Evolutionary conservation across 1,140 invertebrate species (phyloP).

Genomic region (Micrasema minimum): DNA sequence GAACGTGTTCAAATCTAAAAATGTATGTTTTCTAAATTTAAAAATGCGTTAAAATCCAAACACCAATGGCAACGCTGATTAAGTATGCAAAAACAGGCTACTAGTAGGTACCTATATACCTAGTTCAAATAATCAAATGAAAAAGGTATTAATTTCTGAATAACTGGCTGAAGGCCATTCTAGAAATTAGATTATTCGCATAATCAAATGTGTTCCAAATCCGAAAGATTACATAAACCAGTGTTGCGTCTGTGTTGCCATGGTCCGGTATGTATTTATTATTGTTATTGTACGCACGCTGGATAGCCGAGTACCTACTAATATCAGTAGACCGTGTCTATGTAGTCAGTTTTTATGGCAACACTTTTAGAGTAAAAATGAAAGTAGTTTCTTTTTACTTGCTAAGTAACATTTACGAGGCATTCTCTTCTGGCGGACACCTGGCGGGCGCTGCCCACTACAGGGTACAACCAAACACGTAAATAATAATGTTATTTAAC

Average conservation of each 20-base stretch:
- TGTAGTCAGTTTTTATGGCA: conserved; percentile 24
- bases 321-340: conserved; percentile 7
- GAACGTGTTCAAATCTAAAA: too few relatives aligned
- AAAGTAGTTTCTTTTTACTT: conserved; percentile 38
- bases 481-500: too few relatives aligned
- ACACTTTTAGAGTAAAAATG: conserved; percentile 37
- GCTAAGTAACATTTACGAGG: conserved; percentile 23
- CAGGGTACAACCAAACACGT: too few relatives aligned
- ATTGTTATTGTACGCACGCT: conserved; percentile 7
- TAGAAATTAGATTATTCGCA: conserved; percentile 9
- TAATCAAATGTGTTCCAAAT: conserved; percentile 5
- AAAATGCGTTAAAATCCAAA: too few relatives aligned
- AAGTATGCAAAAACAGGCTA: too few relatives aligned
- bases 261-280: not conserved
- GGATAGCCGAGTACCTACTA: not conserved
- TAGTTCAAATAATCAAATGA: not conserved
- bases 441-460: conserved; percentile 23
- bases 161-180: too few relatives aligned
- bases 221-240: conserved; percentile 12
- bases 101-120: too few relatives aligned
- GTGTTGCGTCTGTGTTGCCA: conserved; percentile 8
- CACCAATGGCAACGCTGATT: too few relatives aligned
- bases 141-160: too few relatives aligned
- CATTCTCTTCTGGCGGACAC: conserved; percentile 34
- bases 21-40: too few relatives aligned